Evolutionary conservation across 2,888 invertebrate species (phyloP).

Genomic region (Ypsolopha scabrella): DNA sequence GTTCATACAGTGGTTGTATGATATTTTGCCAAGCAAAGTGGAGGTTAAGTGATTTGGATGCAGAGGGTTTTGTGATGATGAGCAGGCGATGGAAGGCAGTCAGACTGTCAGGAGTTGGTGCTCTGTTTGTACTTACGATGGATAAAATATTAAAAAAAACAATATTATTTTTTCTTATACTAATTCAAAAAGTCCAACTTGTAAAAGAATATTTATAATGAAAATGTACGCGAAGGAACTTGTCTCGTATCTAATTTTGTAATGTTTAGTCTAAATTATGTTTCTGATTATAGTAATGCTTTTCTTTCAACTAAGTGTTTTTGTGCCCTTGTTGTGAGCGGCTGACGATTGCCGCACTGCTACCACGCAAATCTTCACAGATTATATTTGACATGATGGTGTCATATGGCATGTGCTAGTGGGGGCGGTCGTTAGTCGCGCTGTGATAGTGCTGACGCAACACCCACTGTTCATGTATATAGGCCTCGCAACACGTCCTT

Average conservation of each 20-base stretch:
- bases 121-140: conserved; percentile 62
- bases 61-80: too few relatives aligned
- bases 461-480: too few relatives aligned
- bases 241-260: background rate
- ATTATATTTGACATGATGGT: too few relatives aligned
- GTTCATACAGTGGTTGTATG: too few relatives aligned
- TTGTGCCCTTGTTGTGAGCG: background rate
- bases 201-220: background rate
- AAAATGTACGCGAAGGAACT: background rate
- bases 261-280: background rate
- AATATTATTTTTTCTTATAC: background rate
- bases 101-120: conserved; percentile 40
- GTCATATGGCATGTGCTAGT: too few relatives aligned
- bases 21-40: too few relatives aligned
- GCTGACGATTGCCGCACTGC: background rate
- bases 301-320: background rate
- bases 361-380: background rate
- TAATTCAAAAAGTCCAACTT: background rate
- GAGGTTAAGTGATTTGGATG: too few relatives aligned
- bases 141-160: conserved; percentile 18
- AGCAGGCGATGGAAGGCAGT: background rate
- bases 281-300: background rate
- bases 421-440: too few relatives aligned
- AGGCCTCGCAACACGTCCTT: too few relatives aligned
- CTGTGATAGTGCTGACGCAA: too few relatives aligned